Evolutionary conservation across 2,113 vertebrate species (phyloP), one percentile per base, ranked within the genome.

Genomic region (Halichoeres trimaculatus): DNA sequence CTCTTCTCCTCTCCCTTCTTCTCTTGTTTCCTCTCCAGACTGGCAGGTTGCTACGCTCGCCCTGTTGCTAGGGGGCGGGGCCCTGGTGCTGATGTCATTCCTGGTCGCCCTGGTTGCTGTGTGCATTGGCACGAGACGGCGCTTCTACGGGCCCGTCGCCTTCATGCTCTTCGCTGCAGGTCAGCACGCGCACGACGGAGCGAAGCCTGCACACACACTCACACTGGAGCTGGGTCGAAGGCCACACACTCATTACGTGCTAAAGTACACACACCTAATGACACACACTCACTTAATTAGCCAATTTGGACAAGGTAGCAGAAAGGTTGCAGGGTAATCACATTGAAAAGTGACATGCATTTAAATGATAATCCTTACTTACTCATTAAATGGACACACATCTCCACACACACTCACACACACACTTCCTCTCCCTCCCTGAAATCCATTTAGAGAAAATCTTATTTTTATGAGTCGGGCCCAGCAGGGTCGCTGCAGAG

Each of bases 121-220:
- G 91, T 98, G 97, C 82, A 95, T 97, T 85, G 96, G 97, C 67
- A 98, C 96, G 65, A 95, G 96, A 67, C 94, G 96, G 81, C 90
- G 93, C 17, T 98, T 99, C 94, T 98, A 98, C 90, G 94, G 95
- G 80, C 98, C 97, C 3, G 96, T 98, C 40, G 97, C 98, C 61
- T 94, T 98, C 87, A 98, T 98, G 96, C 96, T 99, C 59, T 98
- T 99, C 81, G 95, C 96, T 73, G 96, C 97, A 96, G 98, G 98
- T 99, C 93, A 80, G 80, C 70, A 14, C 53, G 22, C 78, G 94
- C 86, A 72, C 73, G 16, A 51, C 72, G 52, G 4, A 35, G 34
- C 23, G 1, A 8, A 1, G 30, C 55, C 48, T 23, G 38, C 12
- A 50, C 76, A 50, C 76, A 70, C 71, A 69, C 0, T 47, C 13